Conservation (phyloP, 2,113 vertebrate genomes). For the Microcebus tavaratra region DNA sequence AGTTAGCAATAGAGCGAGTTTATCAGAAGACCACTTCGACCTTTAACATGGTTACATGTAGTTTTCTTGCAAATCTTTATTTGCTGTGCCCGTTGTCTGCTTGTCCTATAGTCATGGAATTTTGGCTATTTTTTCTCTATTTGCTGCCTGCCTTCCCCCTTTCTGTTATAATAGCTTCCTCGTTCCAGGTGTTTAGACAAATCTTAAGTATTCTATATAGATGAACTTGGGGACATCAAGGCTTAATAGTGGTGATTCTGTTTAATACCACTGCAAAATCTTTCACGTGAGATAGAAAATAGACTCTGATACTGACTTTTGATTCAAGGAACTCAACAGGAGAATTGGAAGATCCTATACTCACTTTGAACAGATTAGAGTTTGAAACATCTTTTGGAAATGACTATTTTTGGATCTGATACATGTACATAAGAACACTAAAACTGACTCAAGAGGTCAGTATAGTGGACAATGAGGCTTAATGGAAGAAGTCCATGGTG, state of each 20-base stretch:
- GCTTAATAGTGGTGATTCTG: background rate
- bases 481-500: background rate
- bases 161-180: background rate
- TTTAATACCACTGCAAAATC: background rate
- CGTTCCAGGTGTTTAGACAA: background rate
- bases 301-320: background rate
- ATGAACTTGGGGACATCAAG: background rate
- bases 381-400: background rate
- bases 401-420: background rate
- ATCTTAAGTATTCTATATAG: background rate
- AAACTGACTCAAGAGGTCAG: background rate
- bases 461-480: background rate
- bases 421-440: background rate
- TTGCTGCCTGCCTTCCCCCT: rapidly evolving
- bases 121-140: background rate
- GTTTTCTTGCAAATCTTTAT: background rate
- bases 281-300: background rate
- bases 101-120: background rate
- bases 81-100: background rate
- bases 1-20: slow-evolving; percentile 1
- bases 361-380: background rate
- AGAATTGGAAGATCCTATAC: background rate
- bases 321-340: background rate
- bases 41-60: background rate
- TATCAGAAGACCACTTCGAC: background rate